Evolutionary conservation across 2,888 invertebrate genomes (phyloP), one percentile per base, ranked within the genome.

Genomic region (Ectobius pallidus): DNA sequence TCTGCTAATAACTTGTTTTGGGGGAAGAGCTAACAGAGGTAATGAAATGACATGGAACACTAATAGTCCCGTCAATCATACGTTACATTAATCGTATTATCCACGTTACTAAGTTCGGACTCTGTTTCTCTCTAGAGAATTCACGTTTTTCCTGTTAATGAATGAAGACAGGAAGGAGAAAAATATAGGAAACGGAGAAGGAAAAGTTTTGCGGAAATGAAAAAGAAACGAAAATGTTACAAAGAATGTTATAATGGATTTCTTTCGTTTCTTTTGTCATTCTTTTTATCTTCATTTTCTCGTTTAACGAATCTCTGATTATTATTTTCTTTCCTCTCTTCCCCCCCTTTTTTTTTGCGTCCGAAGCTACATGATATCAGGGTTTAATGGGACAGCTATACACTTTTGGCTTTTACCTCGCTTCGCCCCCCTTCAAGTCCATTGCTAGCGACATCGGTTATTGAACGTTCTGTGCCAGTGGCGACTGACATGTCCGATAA

Each of bases 41-140:
- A 72, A 72, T 72, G 72, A 72, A 72, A 74, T 62, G 71, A 71
- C 71, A 69, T 27, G 63, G 63, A 22, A n/a, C 52, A 32, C 62
- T 68, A 71, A 71, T 67, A 63, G 52, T 39, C 14, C 49, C 71
- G 74, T 74, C 74, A 74, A 74, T 74, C 74, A 74, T 74, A 58
- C 27, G 62, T 67, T 71, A 74, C 68, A 74, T 70, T 73, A 73
- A 70, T 70, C 61, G 27, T 25, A 70, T 70, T 62, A 62, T 46
- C 42, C 44, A 20, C 42, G 58, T 58, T 58, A 58, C 58, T 58
- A n/a, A 58, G 58, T 58, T 58, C 52, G 58, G 58, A 58, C n/a
- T 58, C 30, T 58, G 58, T 32, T 58, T 58, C 49, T 52, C 71
- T 30, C 30, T 18, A 32, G 71, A 61, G 46, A 71, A 20, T 62